Evolutionary conservation across 2,797 vertebrate species (phyloP), one percentile per base, ranked within the genome.

Genomic region (Brotula barbata): DNA sequence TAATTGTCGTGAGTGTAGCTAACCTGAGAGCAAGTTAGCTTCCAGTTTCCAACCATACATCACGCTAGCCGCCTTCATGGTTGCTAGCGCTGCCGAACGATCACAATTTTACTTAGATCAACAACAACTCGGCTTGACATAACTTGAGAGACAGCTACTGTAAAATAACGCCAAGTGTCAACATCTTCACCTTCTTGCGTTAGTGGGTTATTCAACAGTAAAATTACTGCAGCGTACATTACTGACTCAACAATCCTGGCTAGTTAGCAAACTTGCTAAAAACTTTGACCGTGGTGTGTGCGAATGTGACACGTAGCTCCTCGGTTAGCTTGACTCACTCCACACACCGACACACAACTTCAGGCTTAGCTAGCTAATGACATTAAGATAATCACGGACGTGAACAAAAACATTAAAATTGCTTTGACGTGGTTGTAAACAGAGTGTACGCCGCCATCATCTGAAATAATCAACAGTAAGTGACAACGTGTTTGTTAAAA

Each of bases 201-300:
- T 20, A 21, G 15, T 7, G 16, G 5, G 13, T 28, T 19, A 2
- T n/a, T 7, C 9, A 11, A 13, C 0, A 15, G 14, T 0, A 34
- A 16, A 33, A 44, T 23, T 49, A 3, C 21, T 15, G 37, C 22
- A 17, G 23, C 41, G 3, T 7, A 47, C 49, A 64, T 59, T 28
- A 57, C 15, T 23, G 65, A 62, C 59, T 47, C 20, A 17, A 16
- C 45, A 39, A 16, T 40, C 31, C 13, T 17, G 39, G 82, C 82
- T 81, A 62, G 84, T 77, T 89, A 87, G 86, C 88, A 58, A 89
- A 89, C 79, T 90, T 84, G 92, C 89, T 87, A 85, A 85, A 88
- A 90, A 89, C 84, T 89, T 90, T 88, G 68, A 48, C 77, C 65
- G 53, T 50, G 61, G 47, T 66, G 71, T 73, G 71, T 53, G 64